phyloP scores from a whole-genome alignment of 1,140 invertebrate genomes.

The Maniola jurtina region DNA sequence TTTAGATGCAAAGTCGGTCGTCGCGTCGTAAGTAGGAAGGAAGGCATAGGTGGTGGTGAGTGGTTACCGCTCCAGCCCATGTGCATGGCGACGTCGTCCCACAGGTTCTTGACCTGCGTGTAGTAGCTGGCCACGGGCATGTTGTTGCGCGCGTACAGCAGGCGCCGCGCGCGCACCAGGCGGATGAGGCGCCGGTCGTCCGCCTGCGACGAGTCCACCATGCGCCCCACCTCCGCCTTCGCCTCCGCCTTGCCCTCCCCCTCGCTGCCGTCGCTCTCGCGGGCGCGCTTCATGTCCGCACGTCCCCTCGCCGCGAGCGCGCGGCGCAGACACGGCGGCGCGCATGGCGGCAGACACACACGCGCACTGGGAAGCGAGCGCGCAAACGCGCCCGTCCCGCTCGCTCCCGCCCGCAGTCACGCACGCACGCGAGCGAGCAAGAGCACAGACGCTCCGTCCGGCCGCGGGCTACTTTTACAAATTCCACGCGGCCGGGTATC shows the following conservation, averaged over 20 bases:
- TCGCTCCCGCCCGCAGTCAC: conserved; percentile 41
- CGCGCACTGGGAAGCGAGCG: conserved; percentile 59
- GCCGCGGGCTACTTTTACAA: conserved; percentile 47
- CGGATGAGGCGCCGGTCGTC: conserved; percentile 64
- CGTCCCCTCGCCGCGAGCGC: conserved; percentile 52
- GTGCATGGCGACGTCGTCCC: conserved; percentile 54
- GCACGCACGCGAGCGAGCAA: conserved; percentile 61
- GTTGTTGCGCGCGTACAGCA: conserved; percentile 67
- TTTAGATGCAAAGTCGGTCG: too few relatives aligned
- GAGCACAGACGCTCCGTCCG: conserved; percentile 59
- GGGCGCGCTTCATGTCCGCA: conserved; percentile 4
- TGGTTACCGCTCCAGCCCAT: conserved; percentile 64
- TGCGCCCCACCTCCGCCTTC: conserved; percentile 42
- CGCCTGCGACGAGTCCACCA: conserved; percentile 63
- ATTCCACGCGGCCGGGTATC: conserved; percentile 47
- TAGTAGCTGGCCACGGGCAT: conserved; percentile 70
- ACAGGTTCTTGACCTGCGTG: conserved; percentile 55
- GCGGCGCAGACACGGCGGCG: conserved; percentile 52
- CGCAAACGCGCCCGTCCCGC: conserved; percentile 57
- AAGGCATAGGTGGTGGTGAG: background rate
- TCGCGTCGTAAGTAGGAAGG: too few relatives aligned
- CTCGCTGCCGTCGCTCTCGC: conserved; percentile 15
- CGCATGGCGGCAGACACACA: conserved; percentile 66
- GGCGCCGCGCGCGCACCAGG: conserved; percentile 54
- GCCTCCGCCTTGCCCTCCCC: conserved; percentile 11